Conservation (phyloP, 2,797 vertebrate genomes). For the Sebastes hubbsi region DNA sequence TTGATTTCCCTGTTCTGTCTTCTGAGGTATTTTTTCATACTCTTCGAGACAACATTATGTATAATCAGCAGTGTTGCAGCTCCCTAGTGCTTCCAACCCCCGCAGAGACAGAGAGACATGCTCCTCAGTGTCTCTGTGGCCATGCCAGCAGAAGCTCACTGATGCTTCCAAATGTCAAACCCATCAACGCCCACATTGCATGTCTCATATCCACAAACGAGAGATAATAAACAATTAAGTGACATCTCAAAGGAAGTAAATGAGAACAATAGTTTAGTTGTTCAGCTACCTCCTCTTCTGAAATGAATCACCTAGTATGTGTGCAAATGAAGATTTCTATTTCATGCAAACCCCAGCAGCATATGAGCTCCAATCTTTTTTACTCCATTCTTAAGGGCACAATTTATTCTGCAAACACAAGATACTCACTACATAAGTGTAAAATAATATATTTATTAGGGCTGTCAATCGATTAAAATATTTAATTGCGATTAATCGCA, state of each 20-base stretch:
- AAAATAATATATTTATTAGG: background rate
- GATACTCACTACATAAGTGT: background rate
- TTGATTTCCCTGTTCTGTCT: background rate
- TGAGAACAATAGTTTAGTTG: background rate
- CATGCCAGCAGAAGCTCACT: slow-evolving; percentile 9
- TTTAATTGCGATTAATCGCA: no score
- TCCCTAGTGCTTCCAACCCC: background rate
- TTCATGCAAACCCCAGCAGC: background rate
- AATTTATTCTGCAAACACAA: background rate
- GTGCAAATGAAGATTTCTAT: background rate
- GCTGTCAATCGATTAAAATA: no score
- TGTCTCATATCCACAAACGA: background rate
- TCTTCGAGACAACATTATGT: slow-evolving; percentile 25
- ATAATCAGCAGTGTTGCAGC: slow-evolving; percentile 7
- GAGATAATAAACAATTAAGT: background rate
- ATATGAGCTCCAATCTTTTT: background rate
- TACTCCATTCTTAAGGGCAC: background rate
- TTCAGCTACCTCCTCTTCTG: background rate
- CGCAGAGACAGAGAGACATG: background rate
- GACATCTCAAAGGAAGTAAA: background rate
- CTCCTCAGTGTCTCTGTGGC: background rate
- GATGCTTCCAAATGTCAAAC: slow-evolving; percentile 40
- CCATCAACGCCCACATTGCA: slow-evolving; percentile 14
- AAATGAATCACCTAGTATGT: background rate
- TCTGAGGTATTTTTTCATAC: background rate